Conservation (phyloP, 2,113 vertebrate genomes). For the Abramis brama region DNA sequence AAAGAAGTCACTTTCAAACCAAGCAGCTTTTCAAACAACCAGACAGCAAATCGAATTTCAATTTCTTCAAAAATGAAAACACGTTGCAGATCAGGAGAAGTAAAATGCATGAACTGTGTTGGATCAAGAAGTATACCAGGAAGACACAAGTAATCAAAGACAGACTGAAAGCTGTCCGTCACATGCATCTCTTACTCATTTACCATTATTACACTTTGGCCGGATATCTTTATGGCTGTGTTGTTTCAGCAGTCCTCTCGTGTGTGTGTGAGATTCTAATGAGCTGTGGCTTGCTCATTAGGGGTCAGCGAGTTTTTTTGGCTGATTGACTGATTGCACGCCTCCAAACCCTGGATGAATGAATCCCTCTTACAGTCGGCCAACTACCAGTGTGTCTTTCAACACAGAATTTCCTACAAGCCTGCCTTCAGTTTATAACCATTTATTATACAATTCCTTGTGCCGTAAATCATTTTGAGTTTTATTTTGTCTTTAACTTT, state of each 20-base stretch:
- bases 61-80: too few relatives aligned
- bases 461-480: not conserved
- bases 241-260: not conserved
- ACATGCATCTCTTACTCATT: not conserved
- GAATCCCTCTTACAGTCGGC: not conserved
- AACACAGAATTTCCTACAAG: not conserved
- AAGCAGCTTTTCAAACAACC: not conserved
- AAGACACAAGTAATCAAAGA: not conserved
- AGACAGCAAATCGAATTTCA: too few relatives aligned
- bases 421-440: not conserved
- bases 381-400: not conserved
- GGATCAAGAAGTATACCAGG: not conserved
- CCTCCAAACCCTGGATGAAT: not conserved
- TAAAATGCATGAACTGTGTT: too few relatives aligned
- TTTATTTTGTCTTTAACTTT: not conserved
- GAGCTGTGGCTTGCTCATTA: conserved; percentile 17
- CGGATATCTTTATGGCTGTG: not conserved
- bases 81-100: too few relatives aligned
- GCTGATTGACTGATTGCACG: not conserved
- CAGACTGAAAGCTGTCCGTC: not conserved
- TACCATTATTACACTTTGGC: not conserved
- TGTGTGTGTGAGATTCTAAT: not conserved
- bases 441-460: not conserved
- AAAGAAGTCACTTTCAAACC: not conserved
- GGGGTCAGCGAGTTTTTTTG: not conserved